These are phyloP conservation scores for Zosterops lateralis DNA, from an alignment of 2,113 vertebrate genomes.

Conservation along the genomic window DNA sequence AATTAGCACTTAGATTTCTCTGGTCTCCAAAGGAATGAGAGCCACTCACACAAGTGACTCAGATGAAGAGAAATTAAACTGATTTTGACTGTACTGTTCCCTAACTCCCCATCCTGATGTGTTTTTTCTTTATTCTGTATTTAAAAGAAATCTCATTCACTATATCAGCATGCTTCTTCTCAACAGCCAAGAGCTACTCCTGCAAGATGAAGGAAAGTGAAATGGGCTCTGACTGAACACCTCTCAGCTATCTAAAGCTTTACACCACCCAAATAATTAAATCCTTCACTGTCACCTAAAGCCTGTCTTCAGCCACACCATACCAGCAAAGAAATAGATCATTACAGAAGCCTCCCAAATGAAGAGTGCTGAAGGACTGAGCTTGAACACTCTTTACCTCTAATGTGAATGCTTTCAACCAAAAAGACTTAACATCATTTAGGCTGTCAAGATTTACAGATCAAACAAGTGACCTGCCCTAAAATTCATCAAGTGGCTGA, in stretches of 20 bases:
- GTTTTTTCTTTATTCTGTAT: background rate
- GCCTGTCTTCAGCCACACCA: background rate
- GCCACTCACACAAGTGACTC: background rate
- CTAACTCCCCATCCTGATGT: background rate
- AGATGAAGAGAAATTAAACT: slow-evolving; percentile 1
- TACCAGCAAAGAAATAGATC: background rate
- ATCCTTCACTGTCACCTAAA: background rate
- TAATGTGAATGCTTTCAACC: background rate
- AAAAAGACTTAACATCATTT: background rate
- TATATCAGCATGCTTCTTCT: background rate
- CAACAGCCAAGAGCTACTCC: background rate
- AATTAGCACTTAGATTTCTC: background rate
- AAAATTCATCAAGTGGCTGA: background rate
- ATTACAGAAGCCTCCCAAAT: background rate
- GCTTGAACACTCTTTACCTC: background rate
- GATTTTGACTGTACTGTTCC: background rate
- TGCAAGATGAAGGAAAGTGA: background rate
- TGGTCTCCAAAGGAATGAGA: background rate
- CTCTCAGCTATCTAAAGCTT: background rate
- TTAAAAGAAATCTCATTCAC: background rate
- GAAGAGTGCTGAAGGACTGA: background rate
- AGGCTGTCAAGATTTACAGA: background rate
- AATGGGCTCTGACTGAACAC: background rate
- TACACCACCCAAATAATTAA: background rate
- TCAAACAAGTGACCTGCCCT: background rate